A percentile compares a stretch with the other conserved stretches of the same genome.
phyloP scores from a whole-genome alignment of 2,113 vertebrate species.

The Steatornis caripensis region DNA sequence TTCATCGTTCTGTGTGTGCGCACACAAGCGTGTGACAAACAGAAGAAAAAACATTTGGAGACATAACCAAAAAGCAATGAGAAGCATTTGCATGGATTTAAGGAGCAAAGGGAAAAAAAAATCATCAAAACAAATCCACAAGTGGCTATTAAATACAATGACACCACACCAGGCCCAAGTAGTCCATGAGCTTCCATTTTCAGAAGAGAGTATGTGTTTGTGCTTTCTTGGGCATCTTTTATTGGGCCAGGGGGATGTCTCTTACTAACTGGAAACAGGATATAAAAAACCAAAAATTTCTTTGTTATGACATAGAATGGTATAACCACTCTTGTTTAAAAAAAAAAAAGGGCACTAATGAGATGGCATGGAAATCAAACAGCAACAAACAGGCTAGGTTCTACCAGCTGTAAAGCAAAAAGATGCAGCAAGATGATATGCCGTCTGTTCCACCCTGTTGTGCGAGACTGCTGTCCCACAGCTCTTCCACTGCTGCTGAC shows the following conservation, averaged over 20 bases:
- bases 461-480: neutral
- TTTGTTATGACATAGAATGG: neutral
- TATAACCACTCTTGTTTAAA: neutral
- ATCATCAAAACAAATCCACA: neutral
- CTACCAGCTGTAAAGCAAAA: neutral
- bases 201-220: rapidly evolving
- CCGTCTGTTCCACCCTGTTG: neutral
- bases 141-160: neutral
- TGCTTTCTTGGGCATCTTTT: neutral
- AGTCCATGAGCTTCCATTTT: neutral
- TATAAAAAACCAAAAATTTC: neutral
- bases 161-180: neutral
- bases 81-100: neutral
- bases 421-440: neutral
- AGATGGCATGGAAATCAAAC: neutral
- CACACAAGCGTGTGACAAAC: rapidly evolving
- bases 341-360: neutral
- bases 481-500: neutral
- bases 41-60: neutral
- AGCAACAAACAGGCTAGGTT: neutral
- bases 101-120: neutral
- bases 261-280: neutral
- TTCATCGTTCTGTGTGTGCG: neutral
- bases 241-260: neutral
- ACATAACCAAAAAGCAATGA: neutral